Conservation (phyloP, 2,888 invertebrate genomes). For the Limenitis camilla region DNA sequence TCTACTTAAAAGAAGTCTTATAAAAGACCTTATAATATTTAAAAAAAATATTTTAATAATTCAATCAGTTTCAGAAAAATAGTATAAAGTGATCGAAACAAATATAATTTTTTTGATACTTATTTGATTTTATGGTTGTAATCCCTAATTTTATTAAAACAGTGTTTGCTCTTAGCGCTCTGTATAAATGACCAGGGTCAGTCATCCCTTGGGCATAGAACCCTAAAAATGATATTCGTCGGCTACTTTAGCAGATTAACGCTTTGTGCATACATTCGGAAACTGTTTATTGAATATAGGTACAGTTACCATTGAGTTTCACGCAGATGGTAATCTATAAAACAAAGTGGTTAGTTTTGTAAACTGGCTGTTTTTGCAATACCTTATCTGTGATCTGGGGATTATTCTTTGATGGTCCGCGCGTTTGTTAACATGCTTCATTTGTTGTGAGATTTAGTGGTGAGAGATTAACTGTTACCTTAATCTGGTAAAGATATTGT, state of each 20-base stretch:
- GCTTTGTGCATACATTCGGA: constrained; percentile 30
- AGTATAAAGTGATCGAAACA: too few relatives aligned
- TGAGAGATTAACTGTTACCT: constrained; percentile 7
- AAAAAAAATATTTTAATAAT: too few relatives aligned
- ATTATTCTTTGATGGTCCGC: constrained; percentile 43
- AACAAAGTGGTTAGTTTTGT: constrained; percentile 62
- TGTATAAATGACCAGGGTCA: too few relatives aligned
- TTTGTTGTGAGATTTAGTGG: constrained; percentile 19
- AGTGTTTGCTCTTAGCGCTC: too few relatives aligned
- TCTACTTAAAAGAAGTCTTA: too few relatives aligned
- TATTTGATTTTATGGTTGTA: too few relatives aligned
- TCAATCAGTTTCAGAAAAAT: too few relatives aligned
- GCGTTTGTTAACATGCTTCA: constrained; percentile 25
- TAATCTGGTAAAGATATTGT: constrained; percentile 1
- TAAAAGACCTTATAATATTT: too few relatives aligned
- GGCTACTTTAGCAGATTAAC: constrained; percentile 71
- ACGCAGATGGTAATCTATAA: constrained; percentile 65
- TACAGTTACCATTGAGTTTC: constrained; percentile 68
- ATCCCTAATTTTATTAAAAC: too few relatives aligned
- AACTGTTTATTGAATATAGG: constrained; percentile 50
- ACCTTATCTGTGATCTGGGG: constrained; percentile 30
- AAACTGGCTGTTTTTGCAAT: constrained; percentile 38
- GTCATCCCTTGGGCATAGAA: too few relatives aligned
- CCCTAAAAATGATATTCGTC: constrained; percentile 47
- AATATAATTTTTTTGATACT: too few relatives aligned